These are phyloP conservation scores for Ceraclea dissimilis DNA, from an alignment of 2,888 invertebrate species.

Conservation along the genomic window DNA sequence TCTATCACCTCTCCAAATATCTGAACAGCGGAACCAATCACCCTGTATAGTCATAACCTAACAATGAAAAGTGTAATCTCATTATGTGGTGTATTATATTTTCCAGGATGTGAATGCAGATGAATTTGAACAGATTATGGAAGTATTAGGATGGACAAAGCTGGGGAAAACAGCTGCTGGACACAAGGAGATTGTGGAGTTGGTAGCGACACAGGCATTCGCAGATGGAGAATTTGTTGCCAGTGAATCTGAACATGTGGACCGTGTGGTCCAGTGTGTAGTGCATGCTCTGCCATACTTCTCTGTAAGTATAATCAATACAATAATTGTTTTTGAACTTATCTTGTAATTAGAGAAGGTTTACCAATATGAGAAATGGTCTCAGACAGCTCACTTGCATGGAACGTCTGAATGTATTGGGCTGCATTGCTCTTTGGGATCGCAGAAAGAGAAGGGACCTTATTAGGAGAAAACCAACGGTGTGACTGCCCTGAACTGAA, in stretches of 20 bases:
- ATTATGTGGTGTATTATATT: too few species aligned
- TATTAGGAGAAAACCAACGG: too few species aligned
- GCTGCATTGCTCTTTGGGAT: too few species aligned
- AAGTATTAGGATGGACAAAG: slow-evolving; percentile 72
- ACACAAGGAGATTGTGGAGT: slow-evolving; percentile 78
- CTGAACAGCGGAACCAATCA: too few species aligned
- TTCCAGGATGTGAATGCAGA: slow-evolving; percentile 78
- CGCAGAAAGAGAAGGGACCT: too few species aligned
- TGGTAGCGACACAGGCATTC: slow-evolving; percentile 74
- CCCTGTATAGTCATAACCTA: too few species aligned
- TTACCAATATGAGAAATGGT: too few species aligned
- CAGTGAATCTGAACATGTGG: slow-evolving; percentile 65
- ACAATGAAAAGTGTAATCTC: too few species aligned
- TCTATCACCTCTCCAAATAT: too few species aligned
- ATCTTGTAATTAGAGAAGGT: neutral
- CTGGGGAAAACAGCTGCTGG: slow-evolving; percentile 75
- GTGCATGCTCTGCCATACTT: slow-evolving; percentile 81
- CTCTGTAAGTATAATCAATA: slow-evolving; percentile 65
- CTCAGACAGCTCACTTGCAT: too few species aligned
- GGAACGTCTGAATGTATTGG: too few species aligned
- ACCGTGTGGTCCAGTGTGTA: slow-evolving; percentile 76
- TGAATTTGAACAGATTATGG: slow-evolving; percentile 87
- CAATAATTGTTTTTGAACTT: neutral
- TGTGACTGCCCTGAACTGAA: too few species aligned
- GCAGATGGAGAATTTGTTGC: slow-evolving; percentile 62